These are phyloP conservation scores for Lytechinus pictus DNA, from an alignment of 35 echinoderm and acorn worm species.

Conservation along the genomic window DNA sequence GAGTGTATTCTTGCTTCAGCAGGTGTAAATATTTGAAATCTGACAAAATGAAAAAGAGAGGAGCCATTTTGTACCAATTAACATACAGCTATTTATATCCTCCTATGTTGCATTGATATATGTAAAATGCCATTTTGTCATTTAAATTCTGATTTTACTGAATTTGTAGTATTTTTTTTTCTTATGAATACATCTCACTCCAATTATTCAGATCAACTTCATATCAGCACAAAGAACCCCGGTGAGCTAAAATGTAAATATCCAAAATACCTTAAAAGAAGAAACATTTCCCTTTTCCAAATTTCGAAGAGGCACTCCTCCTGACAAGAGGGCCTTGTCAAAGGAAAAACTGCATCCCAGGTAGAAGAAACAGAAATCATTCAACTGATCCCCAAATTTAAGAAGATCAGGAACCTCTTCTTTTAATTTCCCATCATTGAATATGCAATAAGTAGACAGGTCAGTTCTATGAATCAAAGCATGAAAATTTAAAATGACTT, in stretches of 20 bases:
- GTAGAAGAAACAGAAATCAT: constrained; percentile 74
- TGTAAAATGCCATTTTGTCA: too few relatives aligned
- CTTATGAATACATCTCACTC: too few relatives aligned
- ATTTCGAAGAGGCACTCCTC: constrained; percentile 76
- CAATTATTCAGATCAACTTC: too few relatives aligned
- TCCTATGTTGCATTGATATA: too few relatives aligned
- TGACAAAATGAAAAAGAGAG: too few relatives aligned
- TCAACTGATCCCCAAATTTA: constrained; percentile 57
- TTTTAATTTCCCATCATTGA: constrained; percentile 51
- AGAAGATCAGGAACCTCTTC: constrained; percentile 57
- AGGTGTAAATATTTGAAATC: too few relatives aligned
- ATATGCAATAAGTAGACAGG: constrained; percentile 68
- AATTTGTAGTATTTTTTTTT: too few relatives aligned
- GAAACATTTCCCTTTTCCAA: constrained; percentile 74
- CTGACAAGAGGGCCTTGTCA: constrained; percentile 64
- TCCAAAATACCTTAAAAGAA: constrained; percentile 61
- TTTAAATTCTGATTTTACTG: too few relatives aligned
- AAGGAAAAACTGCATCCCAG: constrained; percentile 89
- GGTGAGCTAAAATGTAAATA: not conserved
- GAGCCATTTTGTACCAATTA: too few relatives aligned
- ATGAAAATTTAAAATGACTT: not conserved
- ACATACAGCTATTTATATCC: too few relatives aligned
- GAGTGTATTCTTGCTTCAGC: too few relatives aligned
- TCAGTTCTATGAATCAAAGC: constrained; percentile 67
- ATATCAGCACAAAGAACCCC: too few relatives aligned